Base-by-base conservation (phyloP, 1,140 invertebrate species). In the Marisa cornuarietis region DNA sequence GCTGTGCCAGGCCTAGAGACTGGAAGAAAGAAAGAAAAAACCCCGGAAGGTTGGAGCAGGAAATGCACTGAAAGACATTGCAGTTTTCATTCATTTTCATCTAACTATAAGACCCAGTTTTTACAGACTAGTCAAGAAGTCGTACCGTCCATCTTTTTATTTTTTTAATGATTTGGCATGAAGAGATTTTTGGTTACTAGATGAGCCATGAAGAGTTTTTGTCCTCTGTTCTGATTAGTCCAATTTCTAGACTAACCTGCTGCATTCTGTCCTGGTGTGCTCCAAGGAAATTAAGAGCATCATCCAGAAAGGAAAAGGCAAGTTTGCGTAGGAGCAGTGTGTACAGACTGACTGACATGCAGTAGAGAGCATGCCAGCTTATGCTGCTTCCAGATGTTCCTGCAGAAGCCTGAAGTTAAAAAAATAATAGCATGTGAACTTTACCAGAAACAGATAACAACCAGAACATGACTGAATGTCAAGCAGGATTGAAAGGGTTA, bases 281-380 rank as follows among this genome's bases (percentile, higher is more conserved):
- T 10, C 90, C 90, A 22, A 89, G 83, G 80, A 91, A 90, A 82
- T 89, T 88, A 65, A 91, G 85, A 65, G 88, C 87, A 81, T 91
- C 90, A 78, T 91, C 87, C n/a, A 91, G 84, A 82, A 91, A 91
- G n/a, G 86, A 88, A 83, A 88, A 88, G 26, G 85, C 84, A 11
- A 91, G 81, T 9, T 85, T 86, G 5, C 80, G 71, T 65, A 91
- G 84, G 80, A 91, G 78, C 18, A 82, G 81, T 6, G 89, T 80
- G 62, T 89, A 86, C 26, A 91, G 83, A 22, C 88, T 85, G 42
- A 90, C 54, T 78, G 84, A 82, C 61, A 88, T 81, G 81, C 89
- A 88, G 79, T 90, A 90, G 18, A 91, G 82, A 7, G 81, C 83
- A 49, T 86, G 80, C 88, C 89, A 88, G 9, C 74, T 86, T 22